A percentile compares a stretch with the other conserved stretches of the same genome.
phyloP scores from a whole-genome alignment of 2,113 vertebrate species.

The Cheilinus undulatus region DNA sequence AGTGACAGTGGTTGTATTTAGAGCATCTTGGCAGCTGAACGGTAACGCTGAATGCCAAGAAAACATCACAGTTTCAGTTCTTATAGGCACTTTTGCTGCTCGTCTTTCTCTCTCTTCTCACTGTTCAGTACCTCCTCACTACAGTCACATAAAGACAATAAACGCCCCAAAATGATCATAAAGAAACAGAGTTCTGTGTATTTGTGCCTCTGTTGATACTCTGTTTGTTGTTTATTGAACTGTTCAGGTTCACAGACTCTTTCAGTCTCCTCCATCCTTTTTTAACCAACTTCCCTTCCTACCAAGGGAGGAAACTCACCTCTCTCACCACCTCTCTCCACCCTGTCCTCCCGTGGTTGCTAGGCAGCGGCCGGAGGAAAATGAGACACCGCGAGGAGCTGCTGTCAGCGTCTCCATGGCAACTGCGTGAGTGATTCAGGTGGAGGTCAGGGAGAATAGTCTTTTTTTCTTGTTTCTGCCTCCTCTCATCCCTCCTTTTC shows the following conservation, averaged over 20 bases:
- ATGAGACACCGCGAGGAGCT: constrained; percentile 73
- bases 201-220: background rate
- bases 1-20: too few relatives aligned
- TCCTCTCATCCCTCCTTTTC: constrained; percentile 37
- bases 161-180: background rate
- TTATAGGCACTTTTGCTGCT: too few relatives aligned
- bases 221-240: background rate
- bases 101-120: too few relatives aligned
- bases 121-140: background rate
- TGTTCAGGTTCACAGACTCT: background rate
- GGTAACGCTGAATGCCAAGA: too few relatives aligned
- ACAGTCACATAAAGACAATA: background rate
- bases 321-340: constrained; percentile 34
- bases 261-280: constrained; percentile 3
- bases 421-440: constrained; percentile 81
- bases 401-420: constrained; percentile 81
- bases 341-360: constrained; percentile 74
- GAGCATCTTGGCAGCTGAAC: too few relatives aligned
- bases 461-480: constrained; percentile 38
- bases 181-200: background rate
- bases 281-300: constrained; percentile 38
- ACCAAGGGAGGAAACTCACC: constrained; percentile 30
- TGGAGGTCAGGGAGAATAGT: constrained; percentile 75
- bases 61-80: too few relatives aligned
- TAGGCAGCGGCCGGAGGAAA: constrained; percentile 79